Evolutionary conservation across 2,113 vertebrate genomes (phyloP).

Genomic region (Physeter macrocephalus): DNA sequence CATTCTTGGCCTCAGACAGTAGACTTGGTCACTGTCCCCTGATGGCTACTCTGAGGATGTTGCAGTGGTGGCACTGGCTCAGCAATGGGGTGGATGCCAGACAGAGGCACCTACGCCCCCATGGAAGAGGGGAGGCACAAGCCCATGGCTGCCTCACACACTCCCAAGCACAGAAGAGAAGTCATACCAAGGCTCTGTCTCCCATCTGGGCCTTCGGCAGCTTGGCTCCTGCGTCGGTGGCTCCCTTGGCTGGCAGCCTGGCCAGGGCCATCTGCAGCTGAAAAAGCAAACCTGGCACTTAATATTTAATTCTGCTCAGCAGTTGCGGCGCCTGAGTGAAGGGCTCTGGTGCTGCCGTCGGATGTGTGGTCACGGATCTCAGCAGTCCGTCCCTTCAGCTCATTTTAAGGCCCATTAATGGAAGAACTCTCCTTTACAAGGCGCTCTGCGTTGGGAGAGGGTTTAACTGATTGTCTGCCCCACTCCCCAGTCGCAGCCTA

Average conservation of each 20-base stretch:
- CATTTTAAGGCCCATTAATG: neutral
- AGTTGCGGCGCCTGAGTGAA: too few species aligned
- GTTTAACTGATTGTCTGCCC: neutral
- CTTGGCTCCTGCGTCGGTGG: conserved; percentile 64
- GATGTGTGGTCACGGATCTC: neutral
- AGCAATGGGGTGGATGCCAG: fast-evolving
- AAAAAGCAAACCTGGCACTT: conserved; percentile 38
- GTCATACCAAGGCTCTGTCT: conserved; percentile 75
- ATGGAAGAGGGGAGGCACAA: neutral
- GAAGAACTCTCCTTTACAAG: neutral
- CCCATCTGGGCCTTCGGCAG: conserved; percentile 44
- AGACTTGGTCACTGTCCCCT: neutral
- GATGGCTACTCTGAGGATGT: neutral
- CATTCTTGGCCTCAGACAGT: neutral
- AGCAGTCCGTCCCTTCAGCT: neutral
- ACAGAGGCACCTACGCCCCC: neutral
- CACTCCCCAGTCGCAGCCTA: fast-evolving
- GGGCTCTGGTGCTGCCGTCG: fast-evolving
- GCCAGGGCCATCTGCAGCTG: conserved; percentile 80
- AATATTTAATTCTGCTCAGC: neutral
- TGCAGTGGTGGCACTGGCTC: fast-evolving
- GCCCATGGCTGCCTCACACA: neutral
- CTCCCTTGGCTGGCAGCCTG: conserved; percentile 61
- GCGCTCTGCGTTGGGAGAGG: neutral
- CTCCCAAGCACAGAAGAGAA: neutral